phyloP scores from a whole-genome alignment of 1,140 invertebrate genomes.

The Cyrtorhinus lividipennis region DNA sequence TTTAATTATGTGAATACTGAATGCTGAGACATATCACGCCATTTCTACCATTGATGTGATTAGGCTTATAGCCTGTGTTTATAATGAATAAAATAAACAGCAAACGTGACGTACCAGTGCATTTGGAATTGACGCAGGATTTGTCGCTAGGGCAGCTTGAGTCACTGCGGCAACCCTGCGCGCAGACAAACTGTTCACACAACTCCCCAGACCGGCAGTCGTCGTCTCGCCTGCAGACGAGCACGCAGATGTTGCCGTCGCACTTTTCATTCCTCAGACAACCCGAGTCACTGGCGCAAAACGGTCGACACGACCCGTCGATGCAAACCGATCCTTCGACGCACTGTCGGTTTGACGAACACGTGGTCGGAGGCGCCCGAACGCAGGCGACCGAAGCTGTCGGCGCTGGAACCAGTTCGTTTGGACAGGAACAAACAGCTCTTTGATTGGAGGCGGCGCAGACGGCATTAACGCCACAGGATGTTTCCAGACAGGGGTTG shows the following conservation, averaged over 20 bases:
- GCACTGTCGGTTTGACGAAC: slow-evolving; percentile 59
- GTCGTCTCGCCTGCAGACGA: slow-evolving; percentile 55
- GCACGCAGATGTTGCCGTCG: slow-evolving; percentile 44
- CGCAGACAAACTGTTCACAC: slow-evolving; percentile 62
- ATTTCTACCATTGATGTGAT: too few species aligned
- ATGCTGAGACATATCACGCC: too few species aligned
- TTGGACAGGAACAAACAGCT: slow-evolving; percentile 60
- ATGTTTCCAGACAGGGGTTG: slow-evolving; percentile 51
- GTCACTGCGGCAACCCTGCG: slow-evolving; percentile 64
- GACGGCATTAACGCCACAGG: slow-evolving; percentile 69
- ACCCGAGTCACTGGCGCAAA: slow-evolving; percentile 55
- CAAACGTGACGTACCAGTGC: slow-evolving; percentile 37
- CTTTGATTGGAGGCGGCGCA: slow-evolving; percentile 68
- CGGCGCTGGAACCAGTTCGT: slow-evolving; percentile 67
- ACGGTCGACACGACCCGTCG: slow-evolving; percentile 48
- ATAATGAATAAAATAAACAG: too few species aligned
- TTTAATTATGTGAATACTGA: too few species aligned
- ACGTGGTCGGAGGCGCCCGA: slow-evolving; percentile 50
- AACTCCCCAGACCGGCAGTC: slow-evolving; percentile 72
- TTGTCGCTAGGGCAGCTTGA: slow-evolving; percentile 51
- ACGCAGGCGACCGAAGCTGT: slow-evolving; percentile 69
- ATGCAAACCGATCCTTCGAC: slow-evolving; percentile 49
- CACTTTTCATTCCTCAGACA: slow-evolving; percentile 63
- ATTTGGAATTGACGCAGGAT: slow-evolving; percentile 59
- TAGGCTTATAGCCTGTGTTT: too few species aligned